Evolutionary conservation across 2,113 vertebrate genomes (phyloP), one percentile per base, ranked within the genome.

Genomic region (Arizona elegans): DNA sequence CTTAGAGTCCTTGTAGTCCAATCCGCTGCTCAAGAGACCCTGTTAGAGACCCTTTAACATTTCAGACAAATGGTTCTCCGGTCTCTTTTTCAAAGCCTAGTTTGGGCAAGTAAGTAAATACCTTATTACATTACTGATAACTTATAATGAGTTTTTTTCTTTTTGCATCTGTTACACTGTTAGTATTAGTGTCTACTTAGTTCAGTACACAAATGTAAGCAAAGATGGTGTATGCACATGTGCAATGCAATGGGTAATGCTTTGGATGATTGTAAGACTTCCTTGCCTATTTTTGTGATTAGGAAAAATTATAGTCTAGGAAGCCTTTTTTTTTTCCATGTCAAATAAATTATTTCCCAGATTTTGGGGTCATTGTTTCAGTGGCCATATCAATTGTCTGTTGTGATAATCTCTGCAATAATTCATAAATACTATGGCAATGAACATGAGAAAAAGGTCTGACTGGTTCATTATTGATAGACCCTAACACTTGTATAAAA

Each of bases 401-500:
- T 88, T 88, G 24, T 38, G n/a, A 24, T 92, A 88, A 87, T 38
- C 21, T 26, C 26, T 50, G 19, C 87, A 56, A 89, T 43, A 50
- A 53, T 15, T 92, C 87, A 47, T 65, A 92, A 81, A 92, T 87
- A 88, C 15, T 24, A 62, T 17, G 5, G n/a, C 90, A 54, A 94
- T 92, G 86, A 90, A n/a, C 0, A 1, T 52, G 53, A 47, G 86
- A 59, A 47, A 94, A 94, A 95, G 62, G 86, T 33, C 58, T 94
- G 24, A 5, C 21, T 93, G 55, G 38, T 89, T 93, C 52, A 87
- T 92, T 92, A 92, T 92, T 92, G 19, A 15, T 89, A 92, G 92
- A 10, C 4, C 89, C 56, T 92, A 95, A 93, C 13, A 47, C 87
- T 59, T 52, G 92, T 93, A 65, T 3, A 89, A n/a, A 29, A 95